Conservation (phyloP, 2,113 vertebrate genomes). For the Malurus cyaneus region DNA sequence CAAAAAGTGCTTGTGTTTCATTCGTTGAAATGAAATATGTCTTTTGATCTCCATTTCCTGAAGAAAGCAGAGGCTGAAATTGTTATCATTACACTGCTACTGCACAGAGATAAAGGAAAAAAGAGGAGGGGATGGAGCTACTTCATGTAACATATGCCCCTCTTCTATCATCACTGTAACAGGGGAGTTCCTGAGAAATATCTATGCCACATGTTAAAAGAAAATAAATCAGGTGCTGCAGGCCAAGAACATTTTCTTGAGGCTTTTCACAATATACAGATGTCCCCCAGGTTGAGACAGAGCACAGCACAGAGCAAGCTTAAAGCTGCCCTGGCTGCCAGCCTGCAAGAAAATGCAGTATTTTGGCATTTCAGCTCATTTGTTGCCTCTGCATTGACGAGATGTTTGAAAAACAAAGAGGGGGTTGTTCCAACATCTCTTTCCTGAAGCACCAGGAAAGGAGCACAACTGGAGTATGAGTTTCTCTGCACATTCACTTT, state of each 20-base stretch:
- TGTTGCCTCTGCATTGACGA: neutral
- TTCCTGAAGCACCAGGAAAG: neutral
- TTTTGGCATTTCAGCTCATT: neutral
- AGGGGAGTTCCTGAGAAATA: neutral
- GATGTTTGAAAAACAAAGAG: neutral
- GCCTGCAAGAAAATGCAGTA: neutral
- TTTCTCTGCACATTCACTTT: neutral
- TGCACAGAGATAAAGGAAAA: neutral
- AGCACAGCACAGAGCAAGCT: fast-evolving
- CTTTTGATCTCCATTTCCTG: constrained; percentile 3
- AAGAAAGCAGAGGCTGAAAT: neutral
- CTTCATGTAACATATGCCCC: neutral
- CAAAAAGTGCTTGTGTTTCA: neutral
- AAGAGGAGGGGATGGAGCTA: neutral
- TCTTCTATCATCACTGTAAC: neutral
- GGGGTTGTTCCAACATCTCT: neutral
- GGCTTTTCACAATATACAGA: neutral
- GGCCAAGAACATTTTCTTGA: neutral
- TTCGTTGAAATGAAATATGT: neutral
- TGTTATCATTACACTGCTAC: neutral
- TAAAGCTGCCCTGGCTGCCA: neutral
- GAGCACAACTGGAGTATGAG: neutral
- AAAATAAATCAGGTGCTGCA: neutral
- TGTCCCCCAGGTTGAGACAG: neutral
- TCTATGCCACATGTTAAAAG: neutral